Conservation (phyloP, 1,140 invertebrate species). For the Platyscapa corneri region DNA sequence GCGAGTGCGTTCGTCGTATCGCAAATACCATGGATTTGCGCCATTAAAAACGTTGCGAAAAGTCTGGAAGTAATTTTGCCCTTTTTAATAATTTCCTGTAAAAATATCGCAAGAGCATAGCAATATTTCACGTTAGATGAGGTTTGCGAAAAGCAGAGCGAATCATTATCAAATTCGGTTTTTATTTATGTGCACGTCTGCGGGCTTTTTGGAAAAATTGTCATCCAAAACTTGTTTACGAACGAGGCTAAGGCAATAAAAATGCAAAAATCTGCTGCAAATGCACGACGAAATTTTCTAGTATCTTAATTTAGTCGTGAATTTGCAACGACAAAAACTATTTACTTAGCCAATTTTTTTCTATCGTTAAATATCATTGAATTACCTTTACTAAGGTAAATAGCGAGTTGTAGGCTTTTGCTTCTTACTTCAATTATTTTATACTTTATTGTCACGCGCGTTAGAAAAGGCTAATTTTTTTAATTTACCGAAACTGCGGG, state of each 20-base stretch:
- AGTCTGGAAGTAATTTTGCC: background rate
- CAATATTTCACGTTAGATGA: conserved; percentile 21
- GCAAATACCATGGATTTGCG: background rate
- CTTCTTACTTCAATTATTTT: no score
- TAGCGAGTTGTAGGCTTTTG: no score
- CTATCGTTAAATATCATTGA: no score
- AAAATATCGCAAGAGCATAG: background rate
- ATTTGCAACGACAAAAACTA: no score
- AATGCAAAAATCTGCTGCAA: no score
- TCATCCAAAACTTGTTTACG: background rate
- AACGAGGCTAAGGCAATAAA: background rate
- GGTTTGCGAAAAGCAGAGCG: background rate
- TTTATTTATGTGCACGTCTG: background rate
- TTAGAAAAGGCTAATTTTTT: no score
- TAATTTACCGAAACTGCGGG: no score
- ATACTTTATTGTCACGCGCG: no score
- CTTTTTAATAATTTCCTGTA: background rate
- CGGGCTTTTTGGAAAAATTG: background rate
- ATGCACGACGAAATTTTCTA: no score
- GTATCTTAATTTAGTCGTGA: no score
- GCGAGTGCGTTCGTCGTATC: background rate
- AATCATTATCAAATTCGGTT: background rate
- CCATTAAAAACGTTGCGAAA: conserved; percentile 9
- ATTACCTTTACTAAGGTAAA: no score
- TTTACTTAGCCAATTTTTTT: no score